Evolutionary conservation across 2,888 invertebrate genomes (phyloP).

Genomic region (Lasioglossum leucozonium): DNA sequence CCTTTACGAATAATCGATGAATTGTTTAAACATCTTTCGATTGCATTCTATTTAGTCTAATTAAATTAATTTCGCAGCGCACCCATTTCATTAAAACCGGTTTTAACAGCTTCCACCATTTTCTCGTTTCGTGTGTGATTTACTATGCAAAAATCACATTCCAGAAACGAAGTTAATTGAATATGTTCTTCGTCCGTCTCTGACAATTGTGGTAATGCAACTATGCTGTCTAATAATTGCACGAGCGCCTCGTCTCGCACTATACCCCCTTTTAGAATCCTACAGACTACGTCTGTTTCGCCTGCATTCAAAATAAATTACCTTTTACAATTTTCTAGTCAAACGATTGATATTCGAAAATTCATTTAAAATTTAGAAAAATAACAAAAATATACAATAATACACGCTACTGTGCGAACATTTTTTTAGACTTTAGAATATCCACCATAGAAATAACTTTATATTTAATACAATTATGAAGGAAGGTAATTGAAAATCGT

Average conservation of each 20-base stretch:
- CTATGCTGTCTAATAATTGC: constrained; percentile 85
- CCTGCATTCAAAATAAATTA: constrained; percentile 40
- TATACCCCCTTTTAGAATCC: constrained; percentile 86
- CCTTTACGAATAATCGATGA: constrained; percentile 36
- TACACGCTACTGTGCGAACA: no score
- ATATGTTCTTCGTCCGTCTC: constrained; percentile 85
- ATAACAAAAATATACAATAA: no score
- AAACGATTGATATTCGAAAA: not conserved
- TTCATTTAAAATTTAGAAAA: not conserved
- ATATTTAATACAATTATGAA: not conserved
- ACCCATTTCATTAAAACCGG: constrained; percentile 70
- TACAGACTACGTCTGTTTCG: constrained; percentile 85
- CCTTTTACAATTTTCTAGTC: not conserved
- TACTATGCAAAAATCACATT: constrained; percentile 78
- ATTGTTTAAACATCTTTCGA: not conserved
- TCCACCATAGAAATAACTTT: no score
- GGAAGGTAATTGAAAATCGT: not conserved
- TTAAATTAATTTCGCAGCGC: not conserved
- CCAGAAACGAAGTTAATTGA: constrained; percentile 74
- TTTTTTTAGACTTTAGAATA: no score
- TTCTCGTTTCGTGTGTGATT: constrained; percentile 70
- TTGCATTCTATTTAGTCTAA: no score
- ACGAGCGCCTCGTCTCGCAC: constrained; percentile 86
- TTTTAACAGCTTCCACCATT: constrained; percentile 65
- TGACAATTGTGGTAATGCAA: constrained; percentile 83